Percentiles rank a stretch among this genome's conserved stretches.
These are phyloP conservation scores for Drosophila parthenogenetica DNA, from an alignment of 2,888 invertebrate species.

Conservation along the genomic window DNA sequence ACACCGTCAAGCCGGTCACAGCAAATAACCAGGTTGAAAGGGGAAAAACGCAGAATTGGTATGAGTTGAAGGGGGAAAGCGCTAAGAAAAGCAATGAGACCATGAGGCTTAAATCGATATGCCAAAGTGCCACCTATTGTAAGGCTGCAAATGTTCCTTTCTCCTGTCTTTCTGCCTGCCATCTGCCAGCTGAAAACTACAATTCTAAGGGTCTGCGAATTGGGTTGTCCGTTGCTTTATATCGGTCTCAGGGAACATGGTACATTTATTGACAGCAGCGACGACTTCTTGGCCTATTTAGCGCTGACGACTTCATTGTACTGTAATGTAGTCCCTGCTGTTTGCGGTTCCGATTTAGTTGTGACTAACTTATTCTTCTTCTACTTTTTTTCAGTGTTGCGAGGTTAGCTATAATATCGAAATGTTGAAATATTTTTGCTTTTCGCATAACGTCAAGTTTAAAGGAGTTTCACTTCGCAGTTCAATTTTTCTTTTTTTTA, in stretches of 20 bases:
- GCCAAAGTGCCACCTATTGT: conserved; percentile 47
- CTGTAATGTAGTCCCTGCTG: not conserved
- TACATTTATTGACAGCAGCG: conserved; percentile 16
- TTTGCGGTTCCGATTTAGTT: conserved; percentile 13
- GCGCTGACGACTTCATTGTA: conserved; percentile 1
- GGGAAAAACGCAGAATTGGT: conserved; percentile 3
- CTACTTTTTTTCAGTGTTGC: not conserved
- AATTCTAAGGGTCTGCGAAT: conserved; percentile 25
- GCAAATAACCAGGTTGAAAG: conserved; percentile 17
- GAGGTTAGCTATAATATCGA: not conserved
- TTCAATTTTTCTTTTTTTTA: too few relatives aligned
- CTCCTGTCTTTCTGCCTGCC: not conserved
- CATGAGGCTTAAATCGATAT: conserved; percentile 52
- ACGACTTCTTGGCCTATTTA: conserved; percentile 29
- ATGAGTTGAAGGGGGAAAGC: too few relatives aligned
- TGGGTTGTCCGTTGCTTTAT: not conserved
- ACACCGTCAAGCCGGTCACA: conserved; percentile 12
- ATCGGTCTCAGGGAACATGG: conserved; percentile 11
- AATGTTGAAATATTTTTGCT: too few relatives aligned
- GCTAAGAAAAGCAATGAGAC: not conserved
- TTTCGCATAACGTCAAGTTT: too few relatives aligned
- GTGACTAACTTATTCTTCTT: conserved; percentile 2
- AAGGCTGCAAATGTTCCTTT: conserved; percentile 18
- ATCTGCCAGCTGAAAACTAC: conserved; percentile 6
- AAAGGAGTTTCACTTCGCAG: too few relatives aligned